Percentiles rank a stretch among this genome's conserved stretches.
Conservation (phyloP, 1,140 invertebrate genomes). For the Brachionus manjavacas region DNA sequence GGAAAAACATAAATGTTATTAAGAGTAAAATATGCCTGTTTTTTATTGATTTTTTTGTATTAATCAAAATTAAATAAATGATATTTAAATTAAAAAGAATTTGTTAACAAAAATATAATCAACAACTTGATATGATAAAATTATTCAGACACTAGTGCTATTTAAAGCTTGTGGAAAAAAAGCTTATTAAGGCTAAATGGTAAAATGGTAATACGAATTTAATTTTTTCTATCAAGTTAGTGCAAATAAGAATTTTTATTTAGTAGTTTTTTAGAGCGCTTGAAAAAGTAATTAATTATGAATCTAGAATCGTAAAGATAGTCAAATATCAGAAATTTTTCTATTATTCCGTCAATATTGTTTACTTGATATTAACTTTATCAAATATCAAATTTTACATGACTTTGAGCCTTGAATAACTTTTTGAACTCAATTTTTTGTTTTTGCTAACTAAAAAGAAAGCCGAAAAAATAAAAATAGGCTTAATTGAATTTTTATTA, state of each 20-base stretch:
- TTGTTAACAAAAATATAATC: background rate
- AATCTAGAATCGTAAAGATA: background rate
- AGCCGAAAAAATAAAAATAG: background rate
- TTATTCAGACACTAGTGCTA: background rate
- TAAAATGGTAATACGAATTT: background rate
- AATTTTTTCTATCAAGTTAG: background rate
- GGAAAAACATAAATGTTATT: background rate
- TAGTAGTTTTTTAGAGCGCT: background rate
- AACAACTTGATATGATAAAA: background rate
- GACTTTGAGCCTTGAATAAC: background rate
- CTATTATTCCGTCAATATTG: background rate
- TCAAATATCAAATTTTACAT: background rate
- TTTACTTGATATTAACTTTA: background rate
- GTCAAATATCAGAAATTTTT: background rate
- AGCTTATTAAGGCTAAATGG: background rate
- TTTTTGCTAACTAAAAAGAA: background rate
- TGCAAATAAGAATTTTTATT: background rate
- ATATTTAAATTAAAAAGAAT: background rate
- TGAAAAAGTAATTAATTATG: background rate
- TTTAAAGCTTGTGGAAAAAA: background rate
- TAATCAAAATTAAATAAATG: background rate
- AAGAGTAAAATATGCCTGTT: background rate
- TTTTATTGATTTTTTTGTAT: constrained; percentile 1
- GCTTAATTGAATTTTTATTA: too few relatives aligned
- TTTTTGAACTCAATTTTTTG: background rate